Conservation (phyloP, 2,888 invertebrate genomes). For the Heteromyza rotundicornis region DNA sequence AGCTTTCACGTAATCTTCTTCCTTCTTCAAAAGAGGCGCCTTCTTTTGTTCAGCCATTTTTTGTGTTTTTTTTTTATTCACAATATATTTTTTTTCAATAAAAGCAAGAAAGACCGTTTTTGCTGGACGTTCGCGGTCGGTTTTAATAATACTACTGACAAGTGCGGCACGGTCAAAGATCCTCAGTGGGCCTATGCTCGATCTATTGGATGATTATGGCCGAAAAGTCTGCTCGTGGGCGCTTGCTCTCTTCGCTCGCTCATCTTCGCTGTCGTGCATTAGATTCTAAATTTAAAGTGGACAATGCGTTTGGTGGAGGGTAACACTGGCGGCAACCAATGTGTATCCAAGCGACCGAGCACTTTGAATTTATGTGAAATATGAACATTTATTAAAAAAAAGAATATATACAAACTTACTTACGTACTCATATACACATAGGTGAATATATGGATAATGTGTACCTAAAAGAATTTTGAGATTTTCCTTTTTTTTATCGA, state of each 20-base stretch:
- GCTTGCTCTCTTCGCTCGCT: conserved; percentile 11
- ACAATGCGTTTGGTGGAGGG: background rate
- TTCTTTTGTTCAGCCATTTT: conserved; percentile 63
- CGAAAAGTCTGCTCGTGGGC: conserved; percentile 21
- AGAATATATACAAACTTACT: background rate
- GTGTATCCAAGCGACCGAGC: background rate
- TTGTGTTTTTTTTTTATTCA: no score
- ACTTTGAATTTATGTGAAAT: conserved; percentile 1
- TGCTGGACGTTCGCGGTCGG: conserved; percentile 53
- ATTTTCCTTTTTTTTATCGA: no score
- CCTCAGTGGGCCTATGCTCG: conserved; percentile 19
- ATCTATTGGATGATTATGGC: no score
- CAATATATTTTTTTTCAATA: conserved; percentile 18
- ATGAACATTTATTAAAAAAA: background rate
- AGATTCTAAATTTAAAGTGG: conserved; percentile 22
- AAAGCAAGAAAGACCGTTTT: conserved; percentile 12
- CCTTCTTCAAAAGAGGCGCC: conserved; percentile 60
- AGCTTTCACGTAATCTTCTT: conserved; percentile 60
- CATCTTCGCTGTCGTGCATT: no score
- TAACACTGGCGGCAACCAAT: background rate
- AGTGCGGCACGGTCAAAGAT: conserved; percentile 20
- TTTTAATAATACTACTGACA: conserved; percentile 49
- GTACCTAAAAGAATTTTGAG: no score
- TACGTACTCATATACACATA: background rate
- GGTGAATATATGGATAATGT: background rate